Evolutionary conservation across 2,888 invertebrate species (phyloP), one percentile per base, ranked within the genome.

Genomic region (Melikaiella ostensackeni): DNA sequence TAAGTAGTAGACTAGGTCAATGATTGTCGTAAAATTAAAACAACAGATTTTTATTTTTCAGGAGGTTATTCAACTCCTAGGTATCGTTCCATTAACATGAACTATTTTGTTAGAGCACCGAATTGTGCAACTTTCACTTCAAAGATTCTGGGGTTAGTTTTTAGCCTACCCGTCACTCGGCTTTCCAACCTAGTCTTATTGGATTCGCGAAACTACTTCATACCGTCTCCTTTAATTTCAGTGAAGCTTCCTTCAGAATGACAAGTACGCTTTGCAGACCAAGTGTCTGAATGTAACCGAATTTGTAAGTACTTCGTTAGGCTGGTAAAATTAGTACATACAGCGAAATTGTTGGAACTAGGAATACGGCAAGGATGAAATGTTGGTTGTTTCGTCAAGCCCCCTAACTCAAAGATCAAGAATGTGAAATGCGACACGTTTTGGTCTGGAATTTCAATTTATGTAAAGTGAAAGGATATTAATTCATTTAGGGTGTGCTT

Each of bases 161-260:
- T 42, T 38, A 21, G 24, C 35, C 11, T n/a, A 35, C 63, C 35
- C 63, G 38, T 63, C 35, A 38, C 38, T 21, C 38, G 24, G 24
- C 42, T 42, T 66, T 19, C 27, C 42, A 66, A 42, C 27, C 11
- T 42, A 16, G 42, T 38, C 21, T 66, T 66, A 24, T 21, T 66
- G 64, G 8, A 66, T 42, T 66, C 42, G 64, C 24, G 64, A 27
- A 66, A 66, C 42, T 66, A 42, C 42, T 66, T 66, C 46, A 66
- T 42, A 24, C 42, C 11, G 27, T 6, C 42, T 66, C 42, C 64
- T 66, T 46, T 66, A 66, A 66, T 66, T 38, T 42, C 24, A 66
- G 21, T 66, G 64, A 66, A 42, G 64, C 42, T 66, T 66, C 42
- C 64, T 42, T 42, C 24, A 19, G 64, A 66, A 66, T 66, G 64